phyloP scores from a whole-genome alignment of 2,797 vertebrate species.

The Chanos chanos region DNA sequence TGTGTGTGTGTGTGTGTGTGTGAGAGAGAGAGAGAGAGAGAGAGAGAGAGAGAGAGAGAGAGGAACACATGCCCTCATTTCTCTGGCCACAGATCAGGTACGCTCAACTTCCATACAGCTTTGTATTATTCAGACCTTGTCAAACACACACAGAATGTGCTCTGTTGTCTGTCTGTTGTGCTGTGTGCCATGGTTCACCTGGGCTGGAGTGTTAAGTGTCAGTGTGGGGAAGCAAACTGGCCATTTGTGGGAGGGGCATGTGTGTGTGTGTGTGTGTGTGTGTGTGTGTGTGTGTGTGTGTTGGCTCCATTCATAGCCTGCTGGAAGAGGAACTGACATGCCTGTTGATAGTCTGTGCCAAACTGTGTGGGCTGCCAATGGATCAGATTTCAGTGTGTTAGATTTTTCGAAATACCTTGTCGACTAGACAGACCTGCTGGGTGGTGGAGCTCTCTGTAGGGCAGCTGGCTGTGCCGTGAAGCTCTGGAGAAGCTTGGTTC shows the following conservation, averaged over 20 bases:
- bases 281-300: constrained; percentile 29
- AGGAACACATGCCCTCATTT: no score
- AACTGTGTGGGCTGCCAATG: constrained; percentile 35
- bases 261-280: constrained; percentile 8
- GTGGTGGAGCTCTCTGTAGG: background rate
- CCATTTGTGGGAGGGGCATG: constrained; percentile 19
- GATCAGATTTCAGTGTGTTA: constrained; percentile 58
- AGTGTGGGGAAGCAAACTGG: background rate
- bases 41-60: no score
- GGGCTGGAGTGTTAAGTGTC: no score
- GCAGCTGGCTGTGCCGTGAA: background rate
- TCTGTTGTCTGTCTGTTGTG: no score
- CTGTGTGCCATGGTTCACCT: no score
- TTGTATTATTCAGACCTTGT: no score
- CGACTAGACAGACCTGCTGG: background rate
- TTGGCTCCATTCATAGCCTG: background rate
- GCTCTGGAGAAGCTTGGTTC: background rate
- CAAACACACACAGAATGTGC: no score
- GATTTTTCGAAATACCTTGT: constrained; percentile 26
- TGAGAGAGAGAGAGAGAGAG: no score
- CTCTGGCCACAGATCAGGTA: no score
- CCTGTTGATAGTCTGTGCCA: constrained; percentile 19
- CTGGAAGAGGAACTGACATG: background rate
- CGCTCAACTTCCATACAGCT: no score
- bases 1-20: no score